Base-by-base conservation (phyloP, 2,888 invertebrate species). In the Polyommatus icarus region DNA sequence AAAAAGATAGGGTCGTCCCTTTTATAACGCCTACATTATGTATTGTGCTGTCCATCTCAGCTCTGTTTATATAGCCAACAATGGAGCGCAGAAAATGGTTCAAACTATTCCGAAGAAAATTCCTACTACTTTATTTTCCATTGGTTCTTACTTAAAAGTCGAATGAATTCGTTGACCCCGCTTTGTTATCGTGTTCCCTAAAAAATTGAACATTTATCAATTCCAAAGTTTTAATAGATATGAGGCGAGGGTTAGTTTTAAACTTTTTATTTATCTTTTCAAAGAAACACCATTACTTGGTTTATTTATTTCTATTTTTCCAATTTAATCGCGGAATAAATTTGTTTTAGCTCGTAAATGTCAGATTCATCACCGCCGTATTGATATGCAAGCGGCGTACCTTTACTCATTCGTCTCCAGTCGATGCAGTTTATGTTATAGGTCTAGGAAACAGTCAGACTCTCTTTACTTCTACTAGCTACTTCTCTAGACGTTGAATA, bases 1-100 rank as follows among this genome's bases (percentile, higher is more conserved):
- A 73, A 73, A 73, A 73, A 73, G 73, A 73, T 46, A 46, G 73
- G 73, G 73, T 73, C 36, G 72, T 72, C 72, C 72, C 72, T 72
- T 73, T 73, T 67, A 32, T 67, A 67, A 67, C 67, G 67, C 67
- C 29, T 67, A 67, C 67, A 29, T 67, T 67, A 67, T 67, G 67
- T 67, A 67, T 67, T 67, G 29, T 32, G 67, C 67, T 67, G 67
- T 67, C 67, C 67, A 67, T 67, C 67, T 67, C 67, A 5, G 29
- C 67, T 67, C 67, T 61, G 20, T n/a, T 61, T 67, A 18, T 67
- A 67, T 67, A 67, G 29, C 67, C 29, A 32, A 67, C 67, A 67
- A 67, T 67, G 29, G 67, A 67, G 67, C 29, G 15, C 15, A 67
- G 67, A 67, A 67, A 32, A 67, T 67, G 15, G 67, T 32, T 32